These are phyloP conservation scores for Anarsia innoxiella DNA, from an alignment of 2,888 invertebrate genomes.

Conservation along the genomic window DNA sequence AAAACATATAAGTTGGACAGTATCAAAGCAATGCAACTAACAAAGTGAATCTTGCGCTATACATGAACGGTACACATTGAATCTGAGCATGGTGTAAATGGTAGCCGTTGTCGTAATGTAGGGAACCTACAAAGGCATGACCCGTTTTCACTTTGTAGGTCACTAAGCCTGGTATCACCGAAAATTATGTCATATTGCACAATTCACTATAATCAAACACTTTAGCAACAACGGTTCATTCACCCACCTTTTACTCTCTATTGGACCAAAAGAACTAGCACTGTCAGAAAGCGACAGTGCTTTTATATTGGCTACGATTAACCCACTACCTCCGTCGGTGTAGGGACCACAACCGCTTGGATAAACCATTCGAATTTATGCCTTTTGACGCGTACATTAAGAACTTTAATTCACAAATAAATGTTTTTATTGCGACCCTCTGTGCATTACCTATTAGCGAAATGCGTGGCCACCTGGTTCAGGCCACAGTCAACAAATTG, in stretches of 20 bases:
- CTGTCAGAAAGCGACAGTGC: conserved; percentile 63
- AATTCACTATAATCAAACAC: conserved; percentile 37
- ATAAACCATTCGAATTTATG: conserved; percentile 34
- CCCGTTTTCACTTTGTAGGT: conserved; percentile 10
- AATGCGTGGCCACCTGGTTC: conserved; percentile 21
- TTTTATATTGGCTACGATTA: conserved; percentile 62
- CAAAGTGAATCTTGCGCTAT: too few relatives aligned
- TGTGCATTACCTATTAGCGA: conserved; percentile 27
- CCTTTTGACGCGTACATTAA: conserved; percentile 32
- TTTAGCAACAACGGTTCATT: conserved; percentile 33
- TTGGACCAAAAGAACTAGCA: conserved; percentile 63
- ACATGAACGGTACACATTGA: too few relatives aligned
- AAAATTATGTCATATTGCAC: conserved; percentile 21
- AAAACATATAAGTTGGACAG: background rate
- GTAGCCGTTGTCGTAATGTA: too few relatives aligned
- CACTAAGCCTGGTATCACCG: conserved; percentile 25
- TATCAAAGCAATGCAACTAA: too few relatives aligned
- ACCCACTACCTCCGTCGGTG: conserved; percentile 59
- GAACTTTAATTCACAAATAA: conserved; percentile 20
- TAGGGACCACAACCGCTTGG: conserved; percentile 36
- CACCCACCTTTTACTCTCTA: conserved; percentile 69
- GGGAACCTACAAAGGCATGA: too few relatives aligned
- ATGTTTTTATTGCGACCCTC: conserved; percentile 22
- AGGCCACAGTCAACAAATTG: conserved; percentile 27
- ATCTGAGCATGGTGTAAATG: too few relatives aligned